Base-by-base conservation (phyloP, 2,888 invertebrate genomes). In the Drosophila cognata region DNA sequence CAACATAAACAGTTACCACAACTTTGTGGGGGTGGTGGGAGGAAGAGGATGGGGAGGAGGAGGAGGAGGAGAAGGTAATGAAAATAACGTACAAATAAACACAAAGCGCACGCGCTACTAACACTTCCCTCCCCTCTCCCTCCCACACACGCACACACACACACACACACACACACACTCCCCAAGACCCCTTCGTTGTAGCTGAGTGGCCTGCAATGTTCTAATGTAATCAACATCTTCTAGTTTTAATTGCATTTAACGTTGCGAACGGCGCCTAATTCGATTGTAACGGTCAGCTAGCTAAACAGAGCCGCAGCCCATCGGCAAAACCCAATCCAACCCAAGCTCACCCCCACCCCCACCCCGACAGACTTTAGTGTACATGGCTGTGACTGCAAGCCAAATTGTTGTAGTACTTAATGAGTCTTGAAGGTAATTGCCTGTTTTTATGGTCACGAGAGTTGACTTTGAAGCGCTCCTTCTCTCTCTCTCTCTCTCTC, bases 181-280 rank as follows among this genome's bases (percentile, higher is more conserved):
- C 8, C 11, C 61, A 8, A 25, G 25, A 4, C 21, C 63, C 10
- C 66, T 8, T 66, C 41, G 53, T 64, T 58, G 53, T 74, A 70
- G 70, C 67, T 77, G 81, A 74, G 77, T 81, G 86, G 81, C 88
- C 86, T 81, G 46, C 46, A 46, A 46, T 16, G 25, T 46, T 85
- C 81, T 88, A 88, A 85, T 85, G 84, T 88, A 85, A 85, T 89
- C 81, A 87, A 81, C 89, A 84, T 82, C 82, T 81, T 86, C 79
- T 74, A 87, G 82, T 86, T 89, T 88, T 90, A 90, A 90, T 90
- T 91, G 90, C 89, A 90, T 89, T 88, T 88, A 87, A 65, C 81
- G 85, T 69, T 77, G 73, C 82, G 81, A 79, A 67, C 79, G 79
- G 72, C 77, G 79, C 77, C 81, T 79, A 84, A 84, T 84, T 84